phyloP scores from a whole-genome alignment of 35 echinoderm and acorn worm species.

The Heliocidaris erythrogramma region DNA sequence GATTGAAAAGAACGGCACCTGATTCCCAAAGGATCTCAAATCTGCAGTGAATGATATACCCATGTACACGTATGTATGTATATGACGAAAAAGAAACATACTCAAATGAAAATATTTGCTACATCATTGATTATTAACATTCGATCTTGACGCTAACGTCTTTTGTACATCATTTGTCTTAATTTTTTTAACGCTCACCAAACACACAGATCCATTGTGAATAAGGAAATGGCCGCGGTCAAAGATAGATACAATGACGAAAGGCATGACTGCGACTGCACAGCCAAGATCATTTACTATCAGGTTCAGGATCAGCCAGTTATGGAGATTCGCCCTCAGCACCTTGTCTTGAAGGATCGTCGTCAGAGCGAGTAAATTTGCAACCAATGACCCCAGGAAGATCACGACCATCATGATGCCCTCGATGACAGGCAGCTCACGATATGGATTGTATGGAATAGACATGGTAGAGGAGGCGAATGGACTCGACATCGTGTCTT shows the following conservation, averaged over 20 bases:
- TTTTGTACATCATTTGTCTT: not conserved
- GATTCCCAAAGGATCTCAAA: too few species aligned
- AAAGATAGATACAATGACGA: not conserved
- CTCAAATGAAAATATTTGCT: too few species aligned
- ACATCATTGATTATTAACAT: too few species aligned
- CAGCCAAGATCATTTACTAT: not conserved
- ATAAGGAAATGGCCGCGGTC: not conserved
- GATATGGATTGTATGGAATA: not conserved
- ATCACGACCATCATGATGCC: not conserved
- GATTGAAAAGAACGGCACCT: too few species aligned
- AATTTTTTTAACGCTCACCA: not conserved
- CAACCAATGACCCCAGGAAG: not conserved
- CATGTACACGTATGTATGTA: too few species aligned
- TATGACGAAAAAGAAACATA: too few species aligned
- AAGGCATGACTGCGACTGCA: not conserved
- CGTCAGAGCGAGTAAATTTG: not conserved
- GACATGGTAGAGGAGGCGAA: not conserved
- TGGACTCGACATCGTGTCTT: not conserved
- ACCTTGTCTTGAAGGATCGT: not conserved
- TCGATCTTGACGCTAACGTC: not conserved
- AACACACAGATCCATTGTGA: not conserved
- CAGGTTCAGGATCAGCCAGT: conserved; percentile 7
- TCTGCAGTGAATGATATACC: too few species aligned
- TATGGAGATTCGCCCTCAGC: not conserved
- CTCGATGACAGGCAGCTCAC: not conserved